A percentile compares a stretch with the other conserved stretches of the same genome.
Evolutionary conservation across 2,113 vertebrate species (phyloP).

Genomic region (Dunckerocampus dactyliophorus): DNA sequence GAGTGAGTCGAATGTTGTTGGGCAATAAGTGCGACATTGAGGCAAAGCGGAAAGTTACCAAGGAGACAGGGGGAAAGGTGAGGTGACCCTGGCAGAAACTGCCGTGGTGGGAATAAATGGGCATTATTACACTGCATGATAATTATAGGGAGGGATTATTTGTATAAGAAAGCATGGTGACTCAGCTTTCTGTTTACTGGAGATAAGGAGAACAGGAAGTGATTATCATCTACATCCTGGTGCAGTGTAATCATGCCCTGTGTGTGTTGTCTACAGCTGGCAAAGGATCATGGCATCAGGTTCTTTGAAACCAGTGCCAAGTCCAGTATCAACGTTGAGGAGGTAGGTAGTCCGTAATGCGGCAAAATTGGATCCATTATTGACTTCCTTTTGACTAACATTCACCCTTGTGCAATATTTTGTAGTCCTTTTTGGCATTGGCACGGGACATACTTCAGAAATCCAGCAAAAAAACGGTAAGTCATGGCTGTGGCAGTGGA

Average conservation of each 20-base stretch:
- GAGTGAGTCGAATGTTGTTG: slow-evolving; percentile 85
- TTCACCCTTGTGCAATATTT: not conserved
- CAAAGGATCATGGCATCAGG: slow-evolving; percentile 85
- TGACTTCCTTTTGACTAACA: not conserved
- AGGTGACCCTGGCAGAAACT: slow-evolving; percentile 14
- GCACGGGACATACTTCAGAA: slow-evolving; percentile 86
- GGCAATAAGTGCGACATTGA: slow-evolving; percentile 95
- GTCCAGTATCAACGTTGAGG: slow-evolving; percentile 76
- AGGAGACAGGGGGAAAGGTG: slow-evolving; percentile 85
- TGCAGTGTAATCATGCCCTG: slow-evolving; percentile 14
- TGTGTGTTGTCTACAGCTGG: slow-evolving; percentile 73
- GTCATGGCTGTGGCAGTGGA: slow-evolving; percentile 22
- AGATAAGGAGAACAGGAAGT: slow-evolving; percentile 46
- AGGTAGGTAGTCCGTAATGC: slow-evolving; percentile 69
- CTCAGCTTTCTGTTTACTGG: slow-evolving; percentile 2
- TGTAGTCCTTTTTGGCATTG: slow-evolving; percentile 81
- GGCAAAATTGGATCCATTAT: not conserved
- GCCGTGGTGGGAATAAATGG: not conserved
- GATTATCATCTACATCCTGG: slow-evolving; percentile 14
- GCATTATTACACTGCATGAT: not conserved
- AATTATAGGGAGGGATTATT: slow-evolving; percentile 5
- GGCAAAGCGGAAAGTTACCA: slow-evolving; percentile 80
- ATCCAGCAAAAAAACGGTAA: slow-evolving; percentile 78
- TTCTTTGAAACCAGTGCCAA: slow-evolving; percentile 95
- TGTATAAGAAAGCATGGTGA: not conserved